Evolutionary conservation across 2,888 invertebrate species (phyloP).

Genomic region (Epinotia ramella): DNA sequence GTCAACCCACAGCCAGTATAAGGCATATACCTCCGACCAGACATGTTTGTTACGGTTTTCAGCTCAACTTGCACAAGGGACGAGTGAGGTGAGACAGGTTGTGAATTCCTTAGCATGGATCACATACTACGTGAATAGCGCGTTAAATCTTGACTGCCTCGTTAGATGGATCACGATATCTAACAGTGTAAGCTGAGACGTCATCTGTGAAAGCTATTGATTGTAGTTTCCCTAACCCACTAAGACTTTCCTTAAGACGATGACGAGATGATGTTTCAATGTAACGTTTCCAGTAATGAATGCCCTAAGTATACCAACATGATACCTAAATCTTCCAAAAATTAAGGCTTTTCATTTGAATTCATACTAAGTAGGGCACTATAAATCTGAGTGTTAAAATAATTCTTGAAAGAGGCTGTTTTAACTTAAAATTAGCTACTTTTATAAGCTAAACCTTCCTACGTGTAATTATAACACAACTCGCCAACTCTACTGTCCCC

Average conservation of each 20-base stretch:
- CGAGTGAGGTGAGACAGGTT: background rate
- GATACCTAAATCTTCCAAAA: too few species aligned
- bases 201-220: background rate
- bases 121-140: constrained; percentile 32
- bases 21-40: background rate
- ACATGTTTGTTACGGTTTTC: background rate
- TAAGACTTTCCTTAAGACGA: background rate
- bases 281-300: too few species aligned
- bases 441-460: too few species aligned
- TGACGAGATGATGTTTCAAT: too few species aligned
- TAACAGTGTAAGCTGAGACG: background rate
- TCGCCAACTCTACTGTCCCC: too few species aligned
- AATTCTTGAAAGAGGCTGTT: too few species aligned
- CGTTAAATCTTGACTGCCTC: constrained; percentile 8
- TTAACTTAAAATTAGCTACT: too few species aligned
- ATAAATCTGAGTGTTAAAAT: too few species aligned
- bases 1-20: constrained; percentile 1
- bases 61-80: background rate
- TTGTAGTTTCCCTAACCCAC: background rate
- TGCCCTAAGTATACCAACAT: too few species aligned
- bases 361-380: too few species aligned
- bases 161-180: constrained; percentile 13
- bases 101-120: background rate
- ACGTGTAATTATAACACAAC: too few species aligned
- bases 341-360: too few species aligned